Base-by-base conservation (phyloP, 2,797 vertebrate species). In the Trematocara caparti region DNA sequence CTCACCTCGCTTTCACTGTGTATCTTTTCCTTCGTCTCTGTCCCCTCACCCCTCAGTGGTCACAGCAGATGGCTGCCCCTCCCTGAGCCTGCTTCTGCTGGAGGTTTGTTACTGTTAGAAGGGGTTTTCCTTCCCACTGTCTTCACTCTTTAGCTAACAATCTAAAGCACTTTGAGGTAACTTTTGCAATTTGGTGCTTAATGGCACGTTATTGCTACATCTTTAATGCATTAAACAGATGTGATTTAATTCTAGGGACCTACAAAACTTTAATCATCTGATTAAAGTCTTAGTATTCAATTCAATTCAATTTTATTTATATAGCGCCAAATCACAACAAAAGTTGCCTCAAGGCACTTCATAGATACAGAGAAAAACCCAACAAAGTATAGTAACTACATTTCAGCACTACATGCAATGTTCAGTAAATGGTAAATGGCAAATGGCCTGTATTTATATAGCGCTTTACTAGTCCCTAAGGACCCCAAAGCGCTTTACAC, bases 131-230 rank as follows among this genome's bases (percentile, higher is more conserved):
- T 59, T 34, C 9, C 55, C 17, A 59, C 55, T 3, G 17, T 59
- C 55, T 59, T 59, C 30, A 2, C 55, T 59, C 30, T 34, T 59
- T 34, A 59, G 55, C 30, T 59, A 34, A 34, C 55, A 59, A 12
- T 34, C 32, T 59, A n/a, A 34, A 59, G 55, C 55, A 34, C 30
- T 57, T 57, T 34, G 15, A 57, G 30, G 55, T n/a, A 59, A 59
- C 55, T 34, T 34, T 59, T 59, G 30, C 15, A n/a, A 34, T 59
- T 59, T 59, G 55, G 30, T 59, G 15, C 30, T 69, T 69, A 27
- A 45, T 6, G 1, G 38, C 19, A 10, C 2, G 0, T 69, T 43
- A 69, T 45, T 15, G 3, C 38, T 69, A 7, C 5, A 45, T 17
- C 6, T 17, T 69, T 43, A 1, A 15, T 69, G 3, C 13, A 14